Evolutionary conservation across 2,797 vertebrate species (phyloP).

Genomic region (Sus cebifrons): DNA sequence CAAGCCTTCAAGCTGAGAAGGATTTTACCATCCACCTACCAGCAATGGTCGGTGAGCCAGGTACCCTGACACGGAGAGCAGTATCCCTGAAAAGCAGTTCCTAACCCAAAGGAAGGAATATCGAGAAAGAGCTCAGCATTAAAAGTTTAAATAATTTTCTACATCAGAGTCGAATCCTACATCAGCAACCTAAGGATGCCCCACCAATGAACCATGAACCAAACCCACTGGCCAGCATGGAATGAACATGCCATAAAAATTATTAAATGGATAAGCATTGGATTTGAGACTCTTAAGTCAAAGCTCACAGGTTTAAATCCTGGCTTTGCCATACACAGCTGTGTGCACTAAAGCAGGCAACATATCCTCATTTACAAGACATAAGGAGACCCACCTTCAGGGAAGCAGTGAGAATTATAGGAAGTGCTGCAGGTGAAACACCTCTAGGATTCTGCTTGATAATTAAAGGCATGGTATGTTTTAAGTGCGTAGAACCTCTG

Average conservation of each 20-base stretch:
- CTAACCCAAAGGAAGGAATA: not conserved
- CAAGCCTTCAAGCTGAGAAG: not conserved
- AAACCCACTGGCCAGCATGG: not conserved
- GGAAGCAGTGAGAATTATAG: not conserved
- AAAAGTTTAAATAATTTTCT: not conserved
- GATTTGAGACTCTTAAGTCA: not conserved
- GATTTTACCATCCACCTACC: not conserved
- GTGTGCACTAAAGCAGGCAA: not conserved
- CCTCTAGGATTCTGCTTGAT: not conserved
- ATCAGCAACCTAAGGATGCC: not conserved
- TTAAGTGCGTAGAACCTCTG: constrained; percentile 13
- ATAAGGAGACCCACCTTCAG: not conserved
- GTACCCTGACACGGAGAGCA: not conserved
- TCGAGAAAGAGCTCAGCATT: not conserved
- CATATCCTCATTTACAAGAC: not conserved
- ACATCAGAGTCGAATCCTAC: not conserved
- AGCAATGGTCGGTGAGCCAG: not conserved
- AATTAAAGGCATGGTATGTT: not conserved
- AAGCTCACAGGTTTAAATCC: not conserved
- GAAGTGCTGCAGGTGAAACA: not conserved
- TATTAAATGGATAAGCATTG: not conserved
- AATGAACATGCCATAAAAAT: not conserved
- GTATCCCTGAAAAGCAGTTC: not conserved
- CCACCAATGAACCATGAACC: not conserved
- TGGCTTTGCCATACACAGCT: not conserved